These are phyloP conservation scores for Allophyes oxyacanthae DNA, from an alignment of 2,888 invertebrate genomes.

Conservation along the genomic window DNA sequence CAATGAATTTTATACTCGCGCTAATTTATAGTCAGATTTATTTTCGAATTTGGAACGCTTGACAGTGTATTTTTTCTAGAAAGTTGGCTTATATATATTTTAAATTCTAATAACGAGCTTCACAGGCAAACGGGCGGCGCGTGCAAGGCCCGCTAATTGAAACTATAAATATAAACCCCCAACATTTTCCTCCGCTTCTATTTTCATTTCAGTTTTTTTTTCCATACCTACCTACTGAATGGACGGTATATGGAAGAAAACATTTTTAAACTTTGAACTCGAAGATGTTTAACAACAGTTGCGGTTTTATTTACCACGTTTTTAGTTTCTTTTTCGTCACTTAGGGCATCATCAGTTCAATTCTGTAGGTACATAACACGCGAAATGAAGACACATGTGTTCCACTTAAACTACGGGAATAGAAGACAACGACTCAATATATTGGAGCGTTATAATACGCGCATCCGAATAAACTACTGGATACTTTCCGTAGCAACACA, in stretches of 20 bases:
- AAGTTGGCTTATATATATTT: slow-evolving; percentile 60
- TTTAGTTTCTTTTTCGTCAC: slow-evolving; percentile 47
- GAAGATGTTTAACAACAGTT: slow-evolving; percentile 37
- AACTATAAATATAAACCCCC: slow-evolving; percentile 84
- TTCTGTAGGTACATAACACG: slow-evolving; percentile 58
- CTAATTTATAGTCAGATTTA: slow-evolving; percentile 70
- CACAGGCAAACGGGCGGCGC: slow-evolving; percentile 65
- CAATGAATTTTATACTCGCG: slow-evolving; percentile 75
- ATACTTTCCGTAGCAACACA: slow-evolving; percentile 65
- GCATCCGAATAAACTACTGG: slow-evolving; percentile 53
- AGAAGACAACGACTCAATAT: slow-evolving; percentile 41
- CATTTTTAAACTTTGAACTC: slow-evolving; percentile 57
- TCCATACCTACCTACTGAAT: slow-evolving; percentile 59
- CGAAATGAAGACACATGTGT: slow-evolving; percentile 67
- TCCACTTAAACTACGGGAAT: slow-evolving; percentile 41
- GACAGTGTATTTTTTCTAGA: slow-evolving; percentile 53
- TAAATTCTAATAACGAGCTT: slow-evolving; percentile 67
- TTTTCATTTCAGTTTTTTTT: slow-evolving; percentile 73
- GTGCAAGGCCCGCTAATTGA: slow-evolving; percentile 83
- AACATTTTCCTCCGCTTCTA: slow-evolving; percentile 74
- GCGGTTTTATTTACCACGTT: slow-evolving; percentile 22
- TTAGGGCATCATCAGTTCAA: slow-evolving; percentile 56
- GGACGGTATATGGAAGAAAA: slow-evolving; percentile 57
- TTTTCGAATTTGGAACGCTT: slow-evolving; percentile 48
- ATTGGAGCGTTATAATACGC: slow-evolving; percentile 56